phyloP scores from a whole-genome alignment of 2,113 vertebrate species.

The Danio rerio region GRCz12tu NC_133190.1:25191501-25192000 shows the following conservation, averaged over 20 bases:
- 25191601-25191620: no score
- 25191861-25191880: slow-evolving; percentile 27
- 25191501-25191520: no score
- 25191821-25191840: slow-evolving; percentile 23
- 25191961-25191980: slow-evolving; percentile 8
- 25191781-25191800: neutral
- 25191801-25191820: slow-evolving; percentile 3
- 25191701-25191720: slow-evolving; percentile 2
- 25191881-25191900: slow-evolving; percentile 13
- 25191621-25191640: no score
- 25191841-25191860: slow-evolving; percentile 9
- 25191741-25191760: slow-evolving; percentile 9
- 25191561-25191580: no score
- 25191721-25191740: neutral
- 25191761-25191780: slow-evolving; percentile 1
- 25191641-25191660: no score
- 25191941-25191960: neutral
- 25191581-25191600: no score
- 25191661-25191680: slow-evolving; percentile 13
- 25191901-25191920: slow-evolving; percentile 23
- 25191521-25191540: no score
- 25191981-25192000: neutral
- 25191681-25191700: slow-evolving; percentile 11
- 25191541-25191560: no score
- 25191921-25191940: neutral